These are phyloP conservation scores for Trichopoda pennipes DNA, from an alignment of 2,888 invertebrate species.

Conservation along the genomic window DNA sequence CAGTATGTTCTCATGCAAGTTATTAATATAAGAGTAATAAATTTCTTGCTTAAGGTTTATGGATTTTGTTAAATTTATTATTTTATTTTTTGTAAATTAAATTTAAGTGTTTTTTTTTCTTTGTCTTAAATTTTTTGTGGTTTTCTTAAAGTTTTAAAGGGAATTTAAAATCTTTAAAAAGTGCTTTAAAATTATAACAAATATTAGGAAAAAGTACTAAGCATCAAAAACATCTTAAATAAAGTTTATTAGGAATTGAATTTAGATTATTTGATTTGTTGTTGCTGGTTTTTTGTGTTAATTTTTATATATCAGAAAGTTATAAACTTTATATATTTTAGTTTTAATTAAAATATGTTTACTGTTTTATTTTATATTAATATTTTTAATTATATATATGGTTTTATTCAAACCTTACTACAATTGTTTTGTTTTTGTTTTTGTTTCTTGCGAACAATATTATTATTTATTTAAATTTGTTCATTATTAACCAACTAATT, in stretches of 20 bases:
- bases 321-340: neutral
- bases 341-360: constrained; percentile 12
- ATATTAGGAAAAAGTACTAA: constrained; percentile 2
- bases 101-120: constrained; percentile 5
- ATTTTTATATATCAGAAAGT: neutral
- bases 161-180: constrained; percentile 14
- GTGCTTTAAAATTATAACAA: constrained; percentile 1
- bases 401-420: constrained; percentile 25
- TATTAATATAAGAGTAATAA: constrained; percentile 64
- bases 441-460: constrained; percentile 7
- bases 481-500: constrained; percentile 64
- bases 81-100: neutral
- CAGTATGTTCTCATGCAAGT: constrained; percentile 28
- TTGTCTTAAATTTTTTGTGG: constrained; percentile 17
- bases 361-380: constrained; percentile 5
- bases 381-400: constrained; percentile 12
- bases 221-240: neutral
- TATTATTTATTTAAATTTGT: constrained; percentile 20
- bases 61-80: constrained; percentile 24
- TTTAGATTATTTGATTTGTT: neutral
- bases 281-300: constrained; percentile 4
- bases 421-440: constrained; percentile 5
- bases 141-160: constrained; percentile 7
- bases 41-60: constrained; percentile 52
- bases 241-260: constrained; percentile 25